Conservation (phyloP, 1,140 invertebrate genomes). For the Diorhabda sublineata region DNA sequence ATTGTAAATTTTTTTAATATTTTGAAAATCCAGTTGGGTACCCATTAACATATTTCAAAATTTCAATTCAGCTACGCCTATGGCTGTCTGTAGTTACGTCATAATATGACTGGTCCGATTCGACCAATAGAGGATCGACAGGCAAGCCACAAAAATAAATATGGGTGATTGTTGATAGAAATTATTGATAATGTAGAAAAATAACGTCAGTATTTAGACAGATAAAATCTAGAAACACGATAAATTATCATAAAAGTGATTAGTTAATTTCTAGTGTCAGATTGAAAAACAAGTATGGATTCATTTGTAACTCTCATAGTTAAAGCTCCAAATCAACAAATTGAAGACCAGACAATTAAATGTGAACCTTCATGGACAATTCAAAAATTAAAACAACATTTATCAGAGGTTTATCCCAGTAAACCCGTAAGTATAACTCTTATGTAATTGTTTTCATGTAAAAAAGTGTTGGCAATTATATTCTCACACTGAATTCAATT, state of each 20-base stretch:
- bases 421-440: constrained; percentile 70
- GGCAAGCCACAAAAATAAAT: constrained; percentile 18
- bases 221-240: constrained; percentile 6
- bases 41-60: too few relatives aligned
- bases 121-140: constrained; percentile 16
- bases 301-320: constrained; percentile 67
- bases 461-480: too few relatives aligned
- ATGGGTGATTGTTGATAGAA: constrained; percentile 15
- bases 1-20: too few relatives aligned
- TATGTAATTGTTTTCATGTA: too few relatives aligned
- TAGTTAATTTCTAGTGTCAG: constrained; percentile 8
- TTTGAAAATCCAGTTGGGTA: too few relatives aligned
- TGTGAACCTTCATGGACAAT: constrained; percentile 84
- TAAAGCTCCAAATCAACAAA: constrained; percentile 84
- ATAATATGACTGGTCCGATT: constrained; percentile 8
- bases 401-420: constrained; percentile 80
- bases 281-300: constrained; percentile 42
- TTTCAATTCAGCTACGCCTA: background rate
- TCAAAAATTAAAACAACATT: constrained; percentile 72
- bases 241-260: constrained; percentile 9
- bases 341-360: constrained; percentile 79
- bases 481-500: too few relatives aligned
- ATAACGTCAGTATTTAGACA: constrained; percentile 11
- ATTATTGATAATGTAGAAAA: constrained; percentile 17
- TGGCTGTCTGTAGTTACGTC: constrained; percentile 7